A percentile compares a stretch with the other conserved stretches of the same genome.
Conservation (phyloP, 1,140 invertebrate species). For the Sinella curviseta region DNA sequence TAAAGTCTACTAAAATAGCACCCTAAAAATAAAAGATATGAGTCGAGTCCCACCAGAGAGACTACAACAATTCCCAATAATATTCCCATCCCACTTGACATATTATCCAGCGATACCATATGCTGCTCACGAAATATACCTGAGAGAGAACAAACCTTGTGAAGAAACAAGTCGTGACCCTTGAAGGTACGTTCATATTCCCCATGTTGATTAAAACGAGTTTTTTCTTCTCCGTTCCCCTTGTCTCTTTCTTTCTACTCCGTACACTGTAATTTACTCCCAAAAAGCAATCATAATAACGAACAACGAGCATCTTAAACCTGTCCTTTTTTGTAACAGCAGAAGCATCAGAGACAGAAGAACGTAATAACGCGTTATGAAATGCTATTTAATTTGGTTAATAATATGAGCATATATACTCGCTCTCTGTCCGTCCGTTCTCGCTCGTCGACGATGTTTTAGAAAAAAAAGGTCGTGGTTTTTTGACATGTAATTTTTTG, state of each 20-base stretch:
- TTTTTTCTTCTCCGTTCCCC: not conserved
- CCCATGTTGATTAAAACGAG: not conserved
- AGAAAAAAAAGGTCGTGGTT: not conserved
- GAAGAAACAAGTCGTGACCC: conserved; percentile 1
- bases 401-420: not conserved
- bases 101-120: not conserved
- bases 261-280: not conserved
- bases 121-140: not conserved
- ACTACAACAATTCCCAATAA: not conserved
- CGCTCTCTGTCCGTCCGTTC: too few relatives aligned
- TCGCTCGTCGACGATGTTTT: too few relatives aligned
- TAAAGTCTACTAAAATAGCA: not conserved
- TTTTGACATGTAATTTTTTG: not conserved
- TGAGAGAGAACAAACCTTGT: too few relatives aligned
- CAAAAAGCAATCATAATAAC: not conserved
- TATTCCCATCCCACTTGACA: not conserved
- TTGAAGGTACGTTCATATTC: not conserved
- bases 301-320: too few relatives aligned
- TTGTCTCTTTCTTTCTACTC: not conserved
- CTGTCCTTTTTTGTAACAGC: not conserved
- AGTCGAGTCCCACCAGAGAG: not conserved
- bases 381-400: not conserved
- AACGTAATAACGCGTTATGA: not conserved
- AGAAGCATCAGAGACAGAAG: too few relatives aligned
- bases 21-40: not conserved